Evolutionary conservation across 37 sponge, comb jelly and placozoan genomes (phyloP).

Genomic region (Tethya wilhelma): DNA sequence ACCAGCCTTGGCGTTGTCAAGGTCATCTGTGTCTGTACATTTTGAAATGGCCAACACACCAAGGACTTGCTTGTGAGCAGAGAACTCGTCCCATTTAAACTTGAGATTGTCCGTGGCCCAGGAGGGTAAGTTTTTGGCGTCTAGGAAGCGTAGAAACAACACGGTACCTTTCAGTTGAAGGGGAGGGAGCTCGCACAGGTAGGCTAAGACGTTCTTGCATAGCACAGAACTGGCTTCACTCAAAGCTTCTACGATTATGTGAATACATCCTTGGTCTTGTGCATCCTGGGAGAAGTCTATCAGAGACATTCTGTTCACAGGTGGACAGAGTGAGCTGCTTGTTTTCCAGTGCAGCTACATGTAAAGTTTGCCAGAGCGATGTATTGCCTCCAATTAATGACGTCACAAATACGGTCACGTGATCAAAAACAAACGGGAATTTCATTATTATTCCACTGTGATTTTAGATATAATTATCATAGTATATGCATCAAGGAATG

Average conservation of each 20-base stretch:
- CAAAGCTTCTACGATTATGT: slow-evolving; percentile 44
- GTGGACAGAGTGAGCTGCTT: neutral
- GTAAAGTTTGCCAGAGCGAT: no score
- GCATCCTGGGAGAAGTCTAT: slow-evolving; percentile 49
- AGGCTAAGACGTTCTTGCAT: slow-evolving; percentile 1
- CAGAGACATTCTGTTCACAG: slow-evolving; percentile 32
- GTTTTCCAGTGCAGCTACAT: no score
- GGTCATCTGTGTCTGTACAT: slow-evolving; percentile 38
- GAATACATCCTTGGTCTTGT: slow-evolving; percentile 40
- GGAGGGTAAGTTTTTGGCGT: slow-evolving; percentile 9
- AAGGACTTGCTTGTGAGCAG: slow-evolving; percentile 43
- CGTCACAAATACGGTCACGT: no score
- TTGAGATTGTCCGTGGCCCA: slow-evolving; percentile 38
- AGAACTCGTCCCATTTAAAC: slow-evolving; percentile 42
- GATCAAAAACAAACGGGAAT: no score
- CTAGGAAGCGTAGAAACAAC: slow-evolving; percentile 46
- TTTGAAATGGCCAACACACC: slow-evolving; percentile 50
- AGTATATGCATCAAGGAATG: no score
- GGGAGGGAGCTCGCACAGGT: slow-evolving; percentile 37
- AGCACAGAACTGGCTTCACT: slow-evolving; percentile 30
- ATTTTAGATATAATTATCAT: no score
- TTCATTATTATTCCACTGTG: no score
- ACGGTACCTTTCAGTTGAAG: slow-evolving; percentile 51
- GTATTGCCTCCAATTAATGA: no score
- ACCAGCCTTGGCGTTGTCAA: neutral